phyloP scores from a whole-genome alignment of 2,113 vertebrate genomes.

The Fregata magnificens region DNA sequence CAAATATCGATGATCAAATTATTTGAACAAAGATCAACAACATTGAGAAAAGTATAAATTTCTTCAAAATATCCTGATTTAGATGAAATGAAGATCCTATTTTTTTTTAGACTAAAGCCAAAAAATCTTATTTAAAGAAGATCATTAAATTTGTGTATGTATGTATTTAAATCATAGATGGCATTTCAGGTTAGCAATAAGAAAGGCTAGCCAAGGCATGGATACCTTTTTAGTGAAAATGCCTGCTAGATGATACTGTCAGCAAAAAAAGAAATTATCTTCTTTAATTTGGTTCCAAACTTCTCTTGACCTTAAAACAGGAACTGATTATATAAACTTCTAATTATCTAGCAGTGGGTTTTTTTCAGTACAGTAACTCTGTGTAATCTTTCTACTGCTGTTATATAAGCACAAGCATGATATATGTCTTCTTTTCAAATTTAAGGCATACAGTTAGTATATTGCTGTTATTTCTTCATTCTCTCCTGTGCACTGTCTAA shows the following conservation, averaged over 20 bases:
- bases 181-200: not conserved
- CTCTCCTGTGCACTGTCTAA: not conserved
- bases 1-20: not conserved
- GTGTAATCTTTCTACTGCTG: not conserved
- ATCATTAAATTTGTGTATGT: not conserved
- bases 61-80: not conserved
- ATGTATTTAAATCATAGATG: not conserved
- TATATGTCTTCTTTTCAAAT: not conserved
- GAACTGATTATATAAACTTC: not conserved
- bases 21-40: not conserved
- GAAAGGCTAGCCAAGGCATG: not conserved
- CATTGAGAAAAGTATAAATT: not conserved
- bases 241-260: not conserved
- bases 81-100: not conserved
- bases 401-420: not conserved
- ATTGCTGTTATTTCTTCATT: not conserved
- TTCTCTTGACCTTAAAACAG: not conserved
- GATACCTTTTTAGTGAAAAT: not conserved
- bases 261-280: not conserved
- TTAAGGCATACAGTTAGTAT: not conserved
- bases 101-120: not conserved
- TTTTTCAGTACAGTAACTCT: not conserved
- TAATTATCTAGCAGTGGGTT: not conserved
- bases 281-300: conserved; percentile 19
- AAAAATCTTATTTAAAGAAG: not conserved